Evolutionary conservation across 2,888 invertebrate species (phyloP).

Genomic region (Ophioninae sp.): DNA sequence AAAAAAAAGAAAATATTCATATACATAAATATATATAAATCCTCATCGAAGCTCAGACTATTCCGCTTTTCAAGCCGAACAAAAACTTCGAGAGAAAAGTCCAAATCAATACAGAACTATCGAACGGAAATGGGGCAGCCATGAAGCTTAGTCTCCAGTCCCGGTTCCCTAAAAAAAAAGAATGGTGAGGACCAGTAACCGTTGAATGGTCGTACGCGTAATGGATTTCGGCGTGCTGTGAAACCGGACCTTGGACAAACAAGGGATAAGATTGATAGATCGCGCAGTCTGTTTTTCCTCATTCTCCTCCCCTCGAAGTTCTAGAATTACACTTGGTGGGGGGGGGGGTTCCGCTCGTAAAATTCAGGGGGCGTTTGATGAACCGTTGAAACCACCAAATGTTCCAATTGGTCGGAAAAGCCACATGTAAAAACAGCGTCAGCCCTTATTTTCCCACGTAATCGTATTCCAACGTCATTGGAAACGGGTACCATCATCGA

Average conservation of each 20-base stretch:
- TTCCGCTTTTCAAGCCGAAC: background rate
- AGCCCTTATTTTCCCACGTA: background rate
- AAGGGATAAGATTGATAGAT: conserved; percentile 52
- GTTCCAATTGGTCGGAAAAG: conserved; percentile 20
- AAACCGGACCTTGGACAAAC: conserved; percentile 48
- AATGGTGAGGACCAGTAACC: conserved; percentile 14
- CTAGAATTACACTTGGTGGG: conserved; percentile 43
- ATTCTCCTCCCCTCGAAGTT: conserved; percentile 16
- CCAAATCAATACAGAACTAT: background rate
- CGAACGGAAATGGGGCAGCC: background rate
- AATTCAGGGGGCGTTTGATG: conserved; percentile 30
- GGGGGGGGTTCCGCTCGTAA: background rate
- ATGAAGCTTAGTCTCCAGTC: background rate
- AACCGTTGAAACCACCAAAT: conserved; percentile 5
- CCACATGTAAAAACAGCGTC: conserved; percentile 37
- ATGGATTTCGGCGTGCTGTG: conserved; percentile 31
- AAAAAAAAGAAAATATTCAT: no score
- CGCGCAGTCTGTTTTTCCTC: conserved; percentile 41
- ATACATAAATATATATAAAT: background rate
- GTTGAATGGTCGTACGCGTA: conserved; percentile 23
- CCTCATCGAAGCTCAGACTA: no score
- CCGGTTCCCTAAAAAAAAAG: background rate
- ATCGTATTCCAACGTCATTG: background rate
- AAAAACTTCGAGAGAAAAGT: background rate
- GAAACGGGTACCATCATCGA: background rate